Evolutionary conservation across 1,140 invertebrate genomes (phyloP), one percentile per base, ranked within the genome.

Genomic region (Atta colombica): DNA sequence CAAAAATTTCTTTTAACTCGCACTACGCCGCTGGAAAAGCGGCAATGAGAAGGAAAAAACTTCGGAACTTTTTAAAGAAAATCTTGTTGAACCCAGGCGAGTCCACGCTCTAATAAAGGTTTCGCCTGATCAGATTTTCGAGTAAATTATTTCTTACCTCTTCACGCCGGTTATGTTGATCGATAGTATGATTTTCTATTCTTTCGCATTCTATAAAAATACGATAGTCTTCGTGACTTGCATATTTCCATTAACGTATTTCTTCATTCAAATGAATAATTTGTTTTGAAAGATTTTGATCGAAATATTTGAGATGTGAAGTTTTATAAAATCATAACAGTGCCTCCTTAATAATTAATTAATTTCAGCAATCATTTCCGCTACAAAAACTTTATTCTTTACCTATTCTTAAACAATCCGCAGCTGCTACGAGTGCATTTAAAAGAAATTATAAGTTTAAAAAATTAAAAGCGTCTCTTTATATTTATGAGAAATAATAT

Each of bases 121-220:
- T 77, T 77, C 35, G 71, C 8, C 55, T 49, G 49, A 28, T 69
- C 31, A 51, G 53, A 31, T 85, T 66, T 7, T 45, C 60, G 58
- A 85, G 74, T 77, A 85, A 85, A 85, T 85, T 85, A 85, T 60
- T 49, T 21, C 14, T 12, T 45, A 51, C 45, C 25, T 49, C 45
- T 77, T 77, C 6, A 25, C 39, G 28, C 35, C n/a, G 18, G 6
- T 75, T 53, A 77, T 53, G 8, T 31, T 69, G 61, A 85, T 85
- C 61, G 31, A 78, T 84, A 74, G 28, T 3, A 31, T 3, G 3
- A 72, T 14, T 81, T 69, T 55, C 65, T 35, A 53, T 80, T 80
- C 18, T 53, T 69, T 81, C 31, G 4, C 25, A 81, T 81, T 80
- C 28, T 39, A 45, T 80, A 39, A 71, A 81, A 25, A 35, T 69